Base-by-base conservation (phyloP, 2,888 invertebrate genomes). In the Sisyra nigra region DNA sequence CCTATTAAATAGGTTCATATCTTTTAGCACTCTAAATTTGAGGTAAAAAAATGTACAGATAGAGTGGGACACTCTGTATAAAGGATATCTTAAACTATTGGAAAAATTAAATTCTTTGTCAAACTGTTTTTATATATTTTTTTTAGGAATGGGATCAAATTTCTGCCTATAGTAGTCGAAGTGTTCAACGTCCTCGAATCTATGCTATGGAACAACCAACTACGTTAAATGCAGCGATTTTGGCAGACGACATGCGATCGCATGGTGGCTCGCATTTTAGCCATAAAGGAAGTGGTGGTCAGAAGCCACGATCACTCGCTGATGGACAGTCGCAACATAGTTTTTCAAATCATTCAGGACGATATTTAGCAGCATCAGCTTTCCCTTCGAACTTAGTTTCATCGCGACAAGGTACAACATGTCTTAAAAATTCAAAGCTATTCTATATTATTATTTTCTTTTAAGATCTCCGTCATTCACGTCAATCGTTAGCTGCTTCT, bases 291-390 rank as follows among this genome's bases (percentile, higher is more conserved):
- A 56, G 53, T 48, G 37, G 42, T 11, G 49, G 53, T 44, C 44
- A 48, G 40, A 61, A 65, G 49, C 56, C 67, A 35, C 75, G 86
- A 55, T 85, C 86, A 47, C 74, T 86, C 52, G 87, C 86, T 47
- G 88, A 89, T 59, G 87, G 87, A 47, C 88, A 88, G 63, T 87
- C 87, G 44, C 87, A 88, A 59, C 83, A 88, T 60, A 86, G 87
- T 58, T 87, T 86, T 62, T 81, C 85, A 46, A 86, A 85, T 56
- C 73, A 77, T 55, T 85, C 86, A 36, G 80, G 77, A 53, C 74
- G 86, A 54, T 86, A 84, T 57, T 67, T 79, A 52, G 67, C 69
- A 46, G 70, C 72, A 49, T 71, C 73, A 46, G 76, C 76, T 46
- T 71, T 76, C 51, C 79, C 81, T 44, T 76, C 75, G 51, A 85